These are phyloP conservation scores for Brachylomia viminalis DNA, from an alignment of 2,888 invertebrate genomes.

Conservation along the genomic window DNA sequence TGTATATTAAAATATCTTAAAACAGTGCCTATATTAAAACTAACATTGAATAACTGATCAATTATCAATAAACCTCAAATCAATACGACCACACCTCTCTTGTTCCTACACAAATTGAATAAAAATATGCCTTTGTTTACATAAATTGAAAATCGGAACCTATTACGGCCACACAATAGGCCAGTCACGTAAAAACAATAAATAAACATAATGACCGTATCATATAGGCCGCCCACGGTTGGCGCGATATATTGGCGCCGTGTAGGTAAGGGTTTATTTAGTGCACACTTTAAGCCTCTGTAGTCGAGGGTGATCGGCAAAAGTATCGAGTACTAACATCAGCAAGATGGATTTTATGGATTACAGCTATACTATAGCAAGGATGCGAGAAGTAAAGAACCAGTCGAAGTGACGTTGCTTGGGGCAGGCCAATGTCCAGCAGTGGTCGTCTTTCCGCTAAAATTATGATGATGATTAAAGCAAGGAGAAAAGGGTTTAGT, in stretches of 20 bases:
- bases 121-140: conserved; percentile 6
- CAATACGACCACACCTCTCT: not conserved
- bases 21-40: not conserved
- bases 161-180: conserved; percentile 17
- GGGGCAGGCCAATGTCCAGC: no score
- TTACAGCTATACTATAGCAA: not conserved
- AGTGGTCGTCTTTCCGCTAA: no score
- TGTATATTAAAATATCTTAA: not conserved
- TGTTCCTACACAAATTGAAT: not conserved
- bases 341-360: conserved; percentile 8
- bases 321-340: conserved; percentile 24
- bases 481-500: not conserved
- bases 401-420: no score
- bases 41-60: not conserved
- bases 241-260: conserved; percentile 39
- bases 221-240: conserved; percentile 29
- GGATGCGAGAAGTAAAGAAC: no score
- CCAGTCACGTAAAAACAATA: conserved; percentile 30
- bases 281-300: conserved; percentile 42
- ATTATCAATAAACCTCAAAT: not conserved
- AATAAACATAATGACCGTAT: conserved; percentile 43
- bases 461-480: no score
- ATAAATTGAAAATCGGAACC: conserved; percentile 3
- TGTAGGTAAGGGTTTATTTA: conserved; percentile 43
- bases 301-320: conserved; percentile 15